Evolutionary conservation across 2,113 vertebrate genomes (phyloP), one percentile per base, ranked within the genome.

Genomic region (Holacanthus passer): DNA sequence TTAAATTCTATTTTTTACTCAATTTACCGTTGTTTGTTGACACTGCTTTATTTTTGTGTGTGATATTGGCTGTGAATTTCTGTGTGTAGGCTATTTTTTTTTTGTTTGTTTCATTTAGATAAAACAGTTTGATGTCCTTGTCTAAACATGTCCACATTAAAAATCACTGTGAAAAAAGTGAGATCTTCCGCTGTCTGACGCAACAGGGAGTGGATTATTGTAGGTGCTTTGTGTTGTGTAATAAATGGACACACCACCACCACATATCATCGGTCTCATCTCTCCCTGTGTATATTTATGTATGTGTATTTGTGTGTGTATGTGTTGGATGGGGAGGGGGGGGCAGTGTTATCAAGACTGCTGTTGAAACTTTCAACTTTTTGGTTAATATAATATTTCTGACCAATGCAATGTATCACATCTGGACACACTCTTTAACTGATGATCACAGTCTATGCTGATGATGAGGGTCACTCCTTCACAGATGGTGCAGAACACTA

Each of bases 1-100:
- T 95, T 95, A 95, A 96, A 95, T 95, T 95, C 93, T 96, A 96
- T 96, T 96, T 96, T 96, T 95, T 96, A 96, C 94, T 95, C 93
- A 93, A 95, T 95, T 95, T 94, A 92, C 89, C 90, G 93, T 94
- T 93, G 93, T 94, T 95, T 94, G 93, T 95, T 94, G 93, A 94
- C 93, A 94, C 93, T 92, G 91, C 85, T 92, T 95, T 93, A 81
- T 92, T 94, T 92, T 90, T 87, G 85, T 91, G 91, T 91, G 93
- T 87, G 91, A 88, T 89, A 90, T 83, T 94, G 87, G 93, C 90
- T 94, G 94, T 95, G 91, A 88, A 92, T 91, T 90, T 95, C 67
- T 91, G 83, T 94, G 91, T 94, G 83, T 92, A 91, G 89, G 78
- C 63, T 83, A 48, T 89, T 81, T 73, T 65, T 67, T 48, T 59